Percentiles rank a stretch among this genome's conserved stretches.
phyloP scores from a whole-genome alignment of 1,140 invertebrate genomes.

The Polypedilum vanderplanki region DNA sequence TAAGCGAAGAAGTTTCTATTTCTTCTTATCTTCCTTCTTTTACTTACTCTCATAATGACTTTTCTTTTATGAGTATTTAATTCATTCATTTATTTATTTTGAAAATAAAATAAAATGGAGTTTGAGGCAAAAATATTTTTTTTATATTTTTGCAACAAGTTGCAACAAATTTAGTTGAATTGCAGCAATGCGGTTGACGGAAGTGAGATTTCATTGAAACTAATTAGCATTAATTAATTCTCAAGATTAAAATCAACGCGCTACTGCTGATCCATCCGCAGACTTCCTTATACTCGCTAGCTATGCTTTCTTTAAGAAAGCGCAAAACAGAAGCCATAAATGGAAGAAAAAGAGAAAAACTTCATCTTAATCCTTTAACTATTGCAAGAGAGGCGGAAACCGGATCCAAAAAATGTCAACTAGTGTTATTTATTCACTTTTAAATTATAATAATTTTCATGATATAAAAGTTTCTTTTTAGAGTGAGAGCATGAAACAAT shows the following conservation, averaged over 20 bases:
- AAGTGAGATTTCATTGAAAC: constrained; percentile 25
- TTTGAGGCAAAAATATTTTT: too few species aligned
- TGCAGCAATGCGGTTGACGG: constrained; percentile 10
- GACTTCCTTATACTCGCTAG: not conserved
- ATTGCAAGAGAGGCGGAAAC: not conserved
- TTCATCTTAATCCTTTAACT: constrained; percentile 23
- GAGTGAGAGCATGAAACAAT: not conserved
- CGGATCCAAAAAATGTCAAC: constrained; percentile 22
- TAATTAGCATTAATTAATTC: constrained; percentile 29
- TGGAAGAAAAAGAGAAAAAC: not conserved
- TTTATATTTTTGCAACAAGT: not conserved
- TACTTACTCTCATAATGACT: too few species aligned
- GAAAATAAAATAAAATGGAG: too few species aligned
- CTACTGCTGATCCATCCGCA: not conserved
- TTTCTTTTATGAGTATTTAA: too few species aligned
- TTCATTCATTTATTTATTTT: too few species aligned
- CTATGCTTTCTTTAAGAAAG: not conserved
- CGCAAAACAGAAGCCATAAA: not conserved
- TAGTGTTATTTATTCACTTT: constrained; percentile 28
- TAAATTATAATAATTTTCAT: constrained; percentile 24
- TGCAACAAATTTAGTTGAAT: constrained; percentile 2
- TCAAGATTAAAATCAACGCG: constrained; percentile 15
- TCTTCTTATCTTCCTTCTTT: too few species aligned
- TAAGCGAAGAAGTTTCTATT: not conserved
- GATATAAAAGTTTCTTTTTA: not conserved